These are phyloP conservation scores for Eumeta japonica DNA, from an alignment of 1,140 invertebrate genomes.

Conservation along the genomic window DNA sequence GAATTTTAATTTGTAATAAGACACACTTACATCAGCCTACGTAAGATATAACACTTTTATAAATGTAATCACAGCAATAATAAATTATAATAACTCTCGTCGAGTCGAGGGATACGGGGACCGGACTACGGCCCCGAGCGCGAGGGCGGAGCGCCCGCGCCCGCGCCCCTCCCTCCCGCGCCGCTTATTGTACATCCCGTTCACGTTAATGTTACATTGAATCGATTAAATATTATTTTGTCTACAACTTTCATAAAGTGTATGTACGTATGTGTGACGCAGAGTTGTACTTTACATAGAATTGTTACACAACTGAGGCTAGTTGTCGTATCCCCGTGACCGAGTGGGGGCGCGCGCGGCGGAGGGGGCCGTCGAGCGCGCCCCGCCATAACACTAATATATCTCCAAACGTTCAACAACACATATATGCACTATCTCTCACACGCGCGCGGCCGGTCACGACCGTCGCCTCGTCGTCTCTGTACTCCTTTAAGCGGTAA, in stretches of 20 bases:
- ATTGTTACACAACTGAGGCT: too few species aligned
- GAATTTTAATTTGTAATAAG: constrained; percentile 38
- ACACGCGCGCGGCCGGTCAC: constrained; percentile 33
- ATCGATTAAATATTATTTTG: constrained; percentile 50
- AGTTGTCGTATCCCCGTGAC: constrained; percentile 44
- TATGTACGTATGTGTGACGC: constrained; percentile 39
- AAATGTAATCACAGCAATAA: constrained; percentile 55
- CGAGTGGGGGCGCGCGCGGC: too few species aligned
- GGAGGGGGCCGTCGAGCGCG: too few species aligned
- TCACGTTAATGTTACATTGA: too few species aligned
- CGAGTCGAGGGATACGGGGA: constrained; percentile 33
- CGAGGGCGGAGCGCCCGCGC: too few species aligned
- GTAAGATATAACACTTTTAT: constrained; percentile 44
- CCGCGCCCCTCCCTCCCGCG: too few species aligned
- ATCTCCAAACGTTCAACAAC: constrained; percentile 55
- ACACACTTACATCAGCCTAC: constrained; percentile 46
- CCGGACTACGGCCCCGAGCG: constrained; percentile 44
- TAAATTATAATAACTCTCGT: constrained; percentile 49
- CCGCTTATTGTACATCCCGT: too few species aligned
- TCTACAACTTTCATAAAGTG: constrained; percentile 45
- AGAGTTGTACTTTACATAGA: too few species aligned
- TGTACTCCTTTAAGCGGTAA: constrained; percentile 12
- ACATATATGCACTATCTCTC: constrained; percentile 54
- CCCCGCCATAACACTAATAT: constrained; percentile 53
- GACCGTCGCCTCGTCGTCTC: constrained; percentile 11